These are phyloP conservation scores for Sesamia nonagrioides DNA, from an alignment of 1,140 invertebrate genomes.

Conservation along the genomic window DNA sequence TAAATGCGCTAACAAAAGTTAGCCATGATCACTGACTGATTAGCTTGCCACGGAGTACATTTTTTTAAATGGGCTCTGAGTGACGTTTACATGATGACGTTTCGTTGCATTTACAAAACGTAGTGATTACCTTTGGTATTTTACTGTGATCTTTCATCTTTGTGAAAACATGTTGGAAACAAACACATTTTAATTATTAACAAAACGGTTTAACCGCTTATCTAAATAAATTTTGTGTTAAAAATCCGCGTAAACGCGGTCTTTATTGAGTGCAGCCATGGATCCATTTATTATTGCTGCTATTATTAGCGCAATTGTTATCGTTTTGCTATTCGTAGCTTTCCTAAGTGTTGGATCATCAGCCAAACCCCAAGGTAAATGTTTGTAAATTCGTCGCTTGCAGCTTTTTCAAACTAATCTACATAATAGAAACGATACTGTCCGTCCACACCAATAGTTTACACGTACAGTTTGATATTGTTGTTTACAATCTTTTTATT, in stretches of 20 bases:
- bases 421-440: not conserved
- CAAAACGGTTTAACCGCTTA: too few species aligned
- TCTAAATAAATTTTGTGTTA: not conserved
- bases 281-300: conserved; percentile 81
- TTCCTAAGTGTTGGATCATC: conserved; percentile 68
- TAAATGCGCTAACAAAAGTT: too few species aligned
- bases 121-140: too few species aligned
- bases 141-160: not conserved
- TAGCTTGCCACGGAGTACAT: too few species aligned
- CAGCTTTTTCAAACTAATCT: not conserved
- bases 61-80: too few species aligned
- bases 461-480: not conserved
- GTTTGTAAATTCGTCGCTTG: conserved; percentile 23
- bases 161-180: conserved; percentile 4
- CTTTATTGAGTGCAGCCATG: conserved; percentile 58
- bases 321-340: conserved; percentile 69
- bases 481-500: not conserved
- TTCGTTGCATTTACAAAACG: not conserved
- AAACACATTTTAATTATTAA: not conserved
- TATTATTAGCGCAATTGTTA: conserved; percentile 77
- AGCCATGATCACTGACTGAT: too few species aligned
- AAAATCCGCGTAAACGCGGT: not conserved
- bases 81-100: not conserved
- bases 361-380: conserved; percentile 71
- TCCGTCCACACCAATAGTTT: not conserved